Evolutionary conservation across 2,113 vertebrate genomes (phyloP), one percentile per base, ranked within the genome.

Genomic region (Sorex araneus): DNA sequence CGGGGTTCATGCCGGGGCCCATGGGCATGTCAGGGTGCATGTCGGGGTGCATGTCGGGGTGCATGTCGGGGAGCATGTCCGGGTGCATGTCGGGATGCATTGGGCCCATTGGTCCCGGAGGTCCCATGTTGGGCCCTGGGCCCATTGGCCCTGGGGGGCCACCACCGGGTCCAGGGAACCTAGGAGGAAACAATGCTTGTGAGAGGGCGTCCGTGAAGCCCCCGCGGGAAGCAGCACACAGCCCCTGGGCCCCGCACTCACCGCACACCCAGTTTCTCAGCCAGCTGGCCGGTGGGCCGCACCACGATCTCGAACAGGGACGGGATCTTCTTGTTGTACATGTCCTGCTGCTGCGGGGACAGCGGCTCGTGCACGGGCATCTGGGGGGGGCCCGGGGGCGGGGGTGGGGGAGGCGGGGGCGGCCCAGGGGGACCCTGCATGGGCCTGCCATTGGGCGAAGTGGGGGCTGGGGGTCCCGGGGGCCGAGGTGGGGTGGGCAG

Each of bases 261-360:
- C 99, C 99, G 99, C 45, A 99, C 99, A 0, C 99, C 99, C 91
- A 99, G 97, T 77, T 99, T 99, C 94, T 99, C 99, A 0, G 99
- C 99, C 94, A 99, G 97, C 95, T 99, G 99, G 75, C 98, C 99
- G 0, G 99, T 99, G 16, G 99, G 99, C 70, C 99, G 98, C 16
- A 99, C 99, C 71, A 99, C 99, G 7, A 99, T 99, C 97, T 99
- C 99, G 67, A 99, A 99, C 66, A 99, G 95, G 0, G 99, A 99
- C 0, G 99, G 99, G 78, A 99, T 99, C 96, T 99, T 99, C 96
- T 98, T 98, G 40, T 98, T 97, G 92, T 97, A 98, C 96, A 98
- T 95, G 34, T 97, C 96, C 87, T 98, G 98, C 30, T 97, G 97
- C 25, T 97, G 96, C 89, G 96, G 97, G 19, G 97, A 82, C 92